phyloP scores from a whole-genome alignment of 1,140 invertebrate genomes.

The Himalopsyche phryganea region DNA sequence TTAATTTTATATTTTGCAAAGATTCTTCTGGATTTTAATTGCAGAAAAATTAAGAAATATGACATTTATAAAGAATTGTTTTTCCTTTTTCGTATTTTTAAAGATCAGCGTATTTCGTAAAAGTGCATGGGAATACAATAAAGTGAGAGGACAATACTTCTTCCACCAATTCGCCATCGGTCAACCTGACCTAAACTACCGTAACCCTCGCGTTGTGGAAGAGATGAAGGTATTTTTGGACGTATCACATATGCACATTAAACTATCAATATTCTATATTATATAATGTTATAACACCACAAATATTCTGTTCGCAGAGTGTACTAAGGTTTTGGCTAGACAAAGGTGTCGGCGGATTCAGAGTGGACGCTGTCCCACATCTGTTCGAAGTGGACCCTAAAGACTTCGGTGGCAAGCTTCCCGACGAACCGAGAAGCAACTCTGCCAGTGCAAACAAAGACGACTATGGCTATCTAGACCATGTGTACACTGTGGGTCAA shows the following conservation, averaged over 20 bases:
- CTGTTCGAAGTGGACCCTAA: conserved; percentile 54
- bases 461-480: conserved; percentile 58
- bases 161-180: conserved; percentile 66
- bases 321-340: conserved; percentile 70
- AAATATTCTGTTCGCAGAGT: conserved; percentile 49
- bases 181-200: conserved; percentile 76
- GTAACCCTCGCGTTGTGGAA: conserved; percentile 56
- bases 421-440: conserved; percentile 55
- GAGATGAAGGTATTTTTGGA: conserved; percentile 58
- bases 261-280: neutral
- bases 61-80: too few species aligned
- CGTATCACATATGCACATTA: too few species aligned
- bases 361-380: conserved; percentile 64
- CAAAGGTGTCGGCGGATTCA: conserved; percentile 72
- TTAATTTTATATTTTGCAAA: too few species aligned
- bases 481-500: conserved; percentile 63
- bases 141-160: conserved; percentile 67
- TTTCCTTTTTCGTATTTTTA: neutral
- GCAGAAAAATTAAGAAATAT: too few species aligned
- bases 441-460: conserved; percentile 36
- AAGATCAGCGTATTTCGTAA: conserved; percentile 63
- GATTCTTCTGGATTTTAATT: too few species aligned
- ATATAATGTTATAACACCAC: neutral
- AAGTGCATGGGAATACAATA: conserved; percentile 69
- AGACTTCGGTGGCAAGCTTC: conserved; percentile 45